phyloP scores from a whole-genome alignment of 2,888 invertebrate species.

The Apamea crenata region DNA sequence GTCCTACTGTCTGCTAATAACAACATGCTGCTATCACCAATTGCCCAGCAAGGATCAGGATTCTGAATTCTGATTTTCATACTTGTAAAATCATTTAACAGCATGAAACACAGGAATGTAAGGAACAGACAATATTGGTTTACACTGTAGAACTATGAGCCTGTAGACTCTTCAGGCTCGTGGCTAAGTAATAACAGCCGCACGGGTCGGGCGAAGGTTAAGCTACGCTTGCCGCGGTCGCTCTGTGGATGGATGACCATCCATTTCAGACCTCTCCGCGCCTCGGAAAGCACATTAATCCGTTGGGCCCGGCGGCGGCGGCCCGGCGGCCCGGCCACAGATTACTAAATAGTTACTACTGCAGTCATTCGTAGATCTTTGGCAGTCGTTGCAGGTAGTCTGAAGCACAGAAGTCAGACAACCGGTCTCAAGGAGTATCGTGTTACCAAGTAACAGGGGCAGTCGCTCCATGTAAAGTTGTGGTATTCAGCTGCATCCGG shows the following conservation, averaged over 20 bases:
- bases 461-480: background rate
- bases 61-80: too few species aligned
- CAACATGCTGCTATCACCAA: background rate
- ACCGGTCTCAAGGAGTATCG: background rate
- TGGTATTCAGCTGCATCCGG: background rate
- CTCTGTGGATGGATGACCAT: background rate
- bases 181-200: background rate
- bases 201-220: background rate
- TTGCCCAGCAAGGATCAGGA: background rate
- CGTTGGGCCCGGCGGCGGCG: background rate
- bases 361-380: background rate
- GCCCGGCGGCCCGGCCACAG: too few species aligned
- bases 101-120: background rate
- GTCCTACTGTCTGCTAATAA: background rate
- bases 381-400: background rate
- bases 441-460: background rate
- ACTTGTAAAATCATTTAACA: background rate
- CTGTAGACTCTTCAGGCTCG: background rate
- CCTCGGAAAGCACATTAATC: background rate
- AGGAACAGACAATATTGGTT: background rate
- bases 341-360: too few species aligned
- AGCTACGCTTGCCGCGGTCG: background rate
- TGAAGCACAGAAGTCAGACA: background rate
- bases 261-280: background rate
- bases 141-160: background rate